These are phyloP conservation scores for Tragelaphus buxtoni DNA, from an alignment of 2,113 vertebrate species.

Conservation along the genomic window DNA sequence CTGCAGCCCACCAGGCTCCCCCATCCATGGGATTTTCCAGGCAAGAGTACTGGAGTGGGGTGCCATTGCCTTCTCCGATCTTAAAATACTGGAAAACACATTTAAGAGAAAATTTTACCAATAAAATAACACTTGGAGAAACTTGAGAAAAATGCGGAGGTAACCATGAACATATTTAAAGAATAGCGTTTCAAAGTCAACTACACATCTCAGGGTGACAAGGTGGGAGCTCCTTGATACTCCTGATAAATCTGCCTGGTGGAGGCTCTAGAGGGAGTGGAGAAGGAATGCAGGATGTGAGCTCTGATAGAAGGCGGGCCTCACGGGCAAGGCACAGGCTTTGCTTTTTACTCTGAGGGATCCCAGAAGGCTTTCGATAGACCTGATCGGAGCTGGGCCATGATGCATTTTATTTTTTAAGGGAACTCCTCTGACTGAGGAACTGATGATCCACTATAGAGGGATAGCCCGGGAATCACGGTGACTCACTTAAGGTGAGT, in stretches of 20 bases:
- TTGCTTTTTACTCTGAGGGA: not conserved
- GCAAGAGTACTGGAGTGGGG: too few relatives aligned
- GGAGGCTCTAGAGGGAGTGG: not conserved
- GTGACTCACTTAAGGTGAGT: not conserved
- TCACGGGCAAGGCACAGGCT: accelerated
- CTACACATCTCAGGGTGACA: not conserved
- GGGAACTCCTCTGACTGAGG: not conserved
- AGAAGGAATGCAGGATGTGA: accelerated
- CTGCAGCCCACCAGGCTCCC: too few relatives aligned
- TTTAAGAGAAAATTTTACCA: not conserved
- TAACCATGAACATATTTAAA: not conserved
- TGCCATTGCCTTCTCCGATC: too few relatives aligned
- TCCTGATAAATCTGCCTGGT: accelerated
- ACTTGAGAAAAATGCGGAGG: not conserved
- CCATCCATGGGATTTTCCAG: too few relatives aligned
- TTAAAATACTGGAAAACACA: not conserved
- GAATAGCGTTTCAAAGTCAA: not conserved
- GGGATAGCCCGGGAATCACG: accelerated
- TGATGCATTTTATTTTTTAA: not conserved
- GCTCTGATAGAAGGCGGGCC: accelerated
- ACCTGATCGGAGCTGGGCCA: not conserved
- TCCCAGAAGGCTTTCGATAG: too few relatives aligned
- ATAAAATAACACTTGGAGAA: not conserved
- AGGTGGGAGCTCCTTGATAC: not conserved
- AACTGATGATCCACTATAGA: accelerated